Evolutionary conservation across 2,797 vertebrate genomes (phyloP).

Genomic region (Anguilla obscura): DNA sequence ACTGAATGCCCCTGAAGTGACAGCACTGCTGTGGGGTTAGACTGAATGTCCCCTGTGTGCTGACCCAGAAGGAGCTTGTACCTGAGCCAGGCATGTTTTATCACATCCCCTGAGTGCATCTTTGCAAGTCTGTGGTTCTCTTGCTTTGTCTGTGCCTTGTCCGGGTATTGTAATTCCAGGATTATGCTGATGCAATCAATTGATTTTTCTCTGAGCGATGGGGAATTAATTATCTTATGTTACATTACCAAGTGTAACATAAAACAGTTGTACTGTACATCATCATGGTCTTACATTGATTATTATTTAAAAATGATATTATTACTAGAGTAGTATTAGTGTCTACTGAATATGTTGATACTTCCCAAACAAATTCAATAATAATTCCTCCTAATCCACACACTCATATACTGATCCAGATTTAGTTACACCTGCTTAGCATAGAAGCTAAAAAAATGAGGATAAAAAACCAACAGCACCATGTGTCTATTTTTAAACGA

Average conservation of each 20-base stretch:
- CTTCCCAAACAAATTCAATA: neutral
- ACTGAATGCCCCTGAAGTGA: neutral
- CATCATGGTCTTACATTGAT: neutral
- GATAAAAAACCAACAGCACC: no score
- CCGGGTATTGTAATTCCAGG: neutral
- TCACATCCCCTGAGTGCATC: neutral
- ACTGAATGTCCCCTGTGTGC: neutral
- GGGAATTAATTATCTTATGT: neutral
- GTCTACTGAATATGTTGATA: neutral
- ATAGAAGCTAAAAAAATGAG: neutral
- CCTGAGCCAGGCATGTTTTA: neutral
- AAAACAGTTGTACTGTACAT: neutral
- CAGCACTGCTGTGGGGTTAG: neutral
- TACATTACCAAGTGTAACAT: neutral
- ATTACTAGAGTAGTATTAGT: neutral
- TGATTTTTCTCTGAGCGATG: neutral
- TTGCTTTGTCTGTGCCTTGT: neutral
- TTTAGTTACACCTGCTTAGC: neutral
- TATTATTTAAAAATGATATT: neutral
- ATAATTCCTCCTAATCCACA: neutral
- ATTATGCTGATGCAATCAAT: constrained; percentile 4
- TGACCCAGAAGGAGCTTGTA: neutral
- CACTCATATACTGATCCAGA: neutral
- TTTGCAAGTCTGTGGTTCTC: neutral
- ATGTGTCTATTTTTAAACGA: no score